These are phyloP conservation scores for Drosophila tristis DNA, from an alignment of 1,140 invertebrate species.

Conservation along the genomic window DNA sequence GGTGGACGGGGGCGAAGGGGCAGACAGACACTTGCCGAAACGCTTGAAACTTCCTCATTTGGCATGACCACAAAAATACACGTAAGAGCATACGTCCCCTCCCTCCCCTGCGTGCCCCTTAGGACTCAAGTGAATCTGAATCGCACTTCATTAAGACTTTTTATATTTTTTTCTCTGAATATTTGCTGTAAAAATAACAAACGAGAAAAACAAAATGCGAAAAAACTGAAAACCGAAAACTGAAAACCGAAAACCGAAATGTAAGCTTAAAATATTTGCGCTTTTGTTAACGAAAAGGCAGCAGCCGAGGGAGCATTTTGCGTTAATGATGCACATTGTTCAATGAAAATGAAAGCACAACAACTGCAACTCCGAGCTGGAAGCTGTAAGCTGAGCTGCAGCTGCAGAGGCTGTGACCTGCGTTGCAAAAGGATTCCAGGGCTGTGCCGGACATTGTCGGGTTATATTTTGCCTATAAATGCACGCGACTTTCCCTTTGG, in stretches of 20 bases:
- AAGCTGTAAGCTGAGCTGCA: neutral
- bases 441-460: neutral
- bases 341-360: slow-evolving; percentile 75
- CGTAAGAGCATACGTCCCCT: slow-evolving; percentile 47
- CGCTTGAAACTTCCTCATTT: slow-evolving; percentile 76
- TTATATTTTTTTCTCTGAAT: slow-evolving; percentile 21
- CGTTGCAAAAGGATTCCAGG: slow-evolving; percentile 33
- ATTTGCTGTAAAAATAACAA: slow-evolving; percentile 74
- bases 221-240: slow-evolving; percentile 2
- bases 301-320: slow-evolving; percentile 46
- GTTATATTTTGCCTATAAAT: neutral
- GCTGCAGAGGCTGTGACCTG: slow-evolving; percentile 15
- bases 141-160: slow-evolving; percentile 75
- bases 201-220: slow-evolving; percentile 25
- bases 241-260: slow-evolving; percentile 33
- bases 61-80: slow-evolving; percentile 58
- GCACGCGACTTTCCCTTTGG: neutral
- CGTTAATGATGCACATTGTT: slow-evolving; percentile 82
- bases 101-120: neutral
- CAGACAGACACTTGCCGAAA: slow-evolving; percentile 58
- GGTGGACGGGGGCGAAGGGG: neutral
- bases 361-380: neutral
- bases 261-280: slow-evolving; percentile 79
- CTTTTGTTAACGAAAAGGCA: slow-evolving; percentile 75
- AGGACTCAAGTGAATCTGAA: slow-evolving; percentile 64